Evolutionary conservation across 1,140 invertebrate species (phyloP).

Genomic region (Olivierus martensii): DNA sequence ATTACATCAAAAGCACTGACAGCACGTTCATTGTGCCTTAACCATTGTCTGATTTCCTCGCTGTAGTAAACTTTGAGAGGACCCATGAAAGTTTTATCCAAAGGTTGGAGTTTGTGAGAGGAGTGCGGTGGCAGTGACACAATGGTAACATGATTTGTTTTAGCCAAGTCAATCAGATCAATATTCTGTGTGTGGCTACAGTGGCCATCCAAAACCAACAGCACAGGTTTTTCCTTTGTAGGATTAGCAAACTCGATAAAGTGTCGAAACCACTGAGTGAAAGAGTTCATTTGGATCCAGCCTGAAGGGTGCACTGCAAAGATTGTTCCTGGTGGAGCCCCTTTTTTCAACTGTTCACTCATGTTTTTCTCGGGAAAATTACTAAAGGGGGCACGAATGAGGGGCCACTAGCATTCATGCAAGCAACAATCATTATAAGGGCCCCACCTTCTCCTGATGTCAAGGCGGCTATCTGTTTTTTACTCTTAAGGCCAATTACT

Average conservation of each 20-base stretch:
- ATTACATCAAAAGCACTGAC: no score
- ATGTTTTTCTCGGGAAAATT: constrained; percentile 6
- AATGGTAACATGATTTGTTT: no score
- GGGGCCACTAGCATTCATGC: constrained; percentile 11
- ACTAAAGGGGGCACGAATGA: neutral
- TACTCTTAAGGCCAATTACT: neutral
- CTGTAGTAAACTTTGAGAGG: constrained; percentile 27
- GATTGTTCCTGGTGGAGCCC: neutral
- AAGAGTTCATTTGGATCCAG: constrained; percentile 23
- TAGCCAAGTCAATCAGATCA: no score
- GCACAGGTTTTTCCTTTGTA: no score
- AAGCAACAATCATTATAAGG: neutral
- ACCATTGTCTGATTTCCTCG: constrained; percentile 24
- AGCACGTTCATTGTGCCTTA: no score
- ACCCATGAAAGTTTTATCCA: constrained; percentile 28
- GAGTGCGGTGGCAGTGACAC: constrained; percentile 28
- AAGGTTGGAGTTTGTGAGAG: constrained; percentile 29
- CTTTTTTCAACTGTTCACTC: neutral
- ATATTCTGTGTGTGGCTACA: no score
- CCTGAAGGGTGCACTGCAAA: constrained; percentile 6
- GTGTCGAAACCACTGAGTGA: constrained; percentile 27
- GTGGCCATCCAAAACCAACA: no score
- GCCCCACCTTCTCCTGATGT: constrained; percentile 2
- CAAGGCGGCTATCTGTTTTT: constrained; percentile 1
- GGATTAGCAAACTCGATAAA: constrained; percentile 19